A percentile compares a stretch with the other conserved stretches of the same genome.
Evolutionary conservation across 2,113 vertebrate genomes (phyloP).

Genomic region (Typhlomys cinereus): DNA sequence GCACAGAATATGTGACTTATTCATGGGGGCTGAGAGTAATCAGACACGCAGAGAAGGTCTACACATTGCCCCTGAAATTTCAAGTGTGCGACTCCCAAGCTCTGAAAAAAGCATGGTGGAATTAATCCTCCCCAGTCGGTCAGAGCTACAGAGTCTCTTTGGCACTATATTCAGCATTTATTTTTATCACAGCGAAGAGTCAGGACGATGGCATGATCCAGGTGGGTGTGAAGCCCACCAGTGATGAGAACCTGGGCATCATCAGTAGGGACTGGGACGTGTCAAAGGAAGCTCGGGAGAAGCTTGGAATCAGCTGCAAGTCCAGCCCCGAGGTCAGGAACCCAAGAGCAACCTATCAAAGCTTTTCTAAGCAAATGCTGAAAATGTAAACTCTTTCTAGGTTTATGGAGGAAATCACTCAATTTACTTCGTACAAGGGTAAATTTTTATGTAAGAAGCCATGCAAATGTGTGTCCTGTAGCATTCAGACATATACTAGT

Average conservation of each 20-base stretch:
- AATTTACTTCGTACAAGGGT: background rate
- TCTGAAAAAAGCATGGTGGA: background rate
- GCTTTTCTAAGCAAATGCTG: background rate
- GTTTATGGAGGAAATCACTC: background rate
- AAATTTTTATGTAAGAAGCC: background rate
- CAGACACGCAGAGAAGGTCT: background rate
- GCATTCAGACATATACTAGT: background rate
- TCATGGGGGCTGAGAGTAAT: background rate
- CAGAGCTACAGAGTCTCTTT: slow-evolving; percentile 39
- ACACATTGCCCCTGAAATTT: background rate
- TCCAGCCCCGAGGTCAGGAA: background rate
- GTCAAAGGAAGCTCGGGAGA: accelerated
- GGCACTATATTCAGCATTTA: slow-evolving; percentile 50
- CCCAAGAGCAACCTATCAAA: background rate
- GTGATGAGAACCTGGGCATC: too few relatives aligned
- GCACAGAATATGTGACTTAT: accelerated
- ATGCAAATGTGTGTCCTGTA: background rate
- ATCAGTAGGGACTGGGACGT: accelerated
- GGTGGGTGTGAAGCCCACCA: background rate
- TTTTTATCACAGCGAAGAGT: slow-evolving; percentile 48
- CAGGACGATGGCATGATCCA: slow-evolving; percentile 22
- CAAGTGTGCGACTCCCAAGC: slow-evolving; percentile 40
- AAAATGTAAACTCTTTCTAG: background rate
- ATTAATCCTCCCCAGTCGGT: slow-evolving; percentile 52
- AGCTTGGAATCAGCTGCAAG: accelerated